phyloP scores from a whole-genome alignment of 2,797 vertebrate genomes.

The Cryptoprocta ferox region DNA sequence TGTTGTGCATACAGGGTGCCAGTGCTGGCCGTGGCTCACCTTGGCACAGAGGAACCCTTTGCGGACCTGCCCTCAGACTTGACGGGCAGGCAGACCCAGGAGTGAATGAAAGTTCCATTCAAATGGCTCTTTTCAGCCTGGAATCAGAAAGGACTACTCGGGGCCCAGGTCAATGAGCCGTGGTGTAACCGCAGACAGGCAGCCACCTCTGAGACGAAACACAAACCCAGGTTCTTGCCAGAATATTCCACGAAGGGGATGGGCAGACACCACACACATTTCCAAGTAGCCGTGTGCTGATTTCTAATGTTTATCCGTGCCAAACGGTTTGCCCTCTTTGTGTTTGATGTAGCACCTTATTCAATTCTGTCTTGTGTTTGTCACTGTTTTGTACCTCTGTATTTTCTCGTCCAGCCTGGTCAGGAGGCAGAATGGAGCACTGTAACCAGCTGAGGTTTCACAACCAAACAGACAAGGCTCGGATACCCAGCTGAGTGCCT shows the following conservation, averaged over 20 bases:
- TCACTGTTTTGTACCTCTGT: background rate
- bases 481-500: background rate
- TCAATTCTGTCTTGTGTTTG: background rate
- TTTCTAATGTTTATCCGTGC: background rate
- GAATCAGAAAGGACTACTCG: conserved; percentile 58
- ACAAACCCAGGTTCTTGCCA: conserved; percentile 37
- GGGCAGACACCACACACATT: background rate
- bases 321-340: background rate
- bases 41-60: conserved; percentile 27
- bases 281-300: background rate
- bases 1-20: conserved; percentile 19
- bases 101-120: conserved; percentile 44
- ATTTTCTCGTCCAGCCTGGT: background rate
- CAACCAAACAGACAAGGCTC: background rate
- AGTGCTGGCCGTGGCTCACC: background rate
- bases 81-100: background rate
- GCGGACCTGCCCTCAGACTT: background rate
- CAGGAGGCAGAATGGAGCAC: background rate
- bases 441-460: background rate
- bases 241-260: conserved; percentile 12
- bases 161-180: conserved; percentile 45
- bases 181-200: conserved; percentile 65
- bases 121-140: conserved; percentile 32
- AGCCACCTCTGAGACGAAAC: background rate
- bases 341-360: background rate